phyloP scores from a whole-genome alignment of 2,797 vertebrate genomes.

The Chaetodon trifasciatus region DNA sequence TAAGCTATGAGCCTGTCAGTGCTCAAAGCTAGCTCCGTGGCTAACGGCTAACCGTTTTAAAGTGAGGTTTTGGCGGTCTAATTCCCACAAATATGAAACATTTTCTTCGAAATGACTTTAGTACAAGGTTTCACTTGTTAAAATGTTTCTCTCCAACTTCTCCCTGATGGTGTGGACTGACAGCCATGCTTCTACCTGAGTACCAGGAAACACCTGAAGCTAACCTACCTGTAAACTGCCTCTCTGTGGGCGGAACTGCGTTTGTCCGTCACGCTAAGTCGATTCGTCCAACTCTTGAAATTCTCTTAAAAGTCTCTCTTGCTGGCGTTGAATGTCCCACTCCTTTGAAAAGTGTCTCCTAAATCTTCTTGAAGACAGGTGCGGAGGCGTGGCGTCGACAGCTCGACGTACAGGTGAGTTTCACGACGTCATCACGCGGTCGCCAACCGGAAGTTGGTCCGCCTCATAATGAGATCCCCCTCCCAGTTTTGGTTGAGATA shows the following conservation, averaged over 20 bases:
- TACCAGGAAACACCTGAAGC: neutral
- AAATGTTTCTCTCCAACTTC: neutral
- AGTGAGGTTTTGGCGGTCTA: no score
- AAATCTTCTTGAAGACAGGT: constrained; percentile 58
- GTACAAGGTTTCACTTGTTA: neutral
- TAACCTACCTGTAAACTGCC: constrained; percentile 55
- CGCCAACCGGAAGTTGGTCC: constrained; percentile 22
- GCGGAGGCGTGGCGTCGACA: constrained; percentile 50
- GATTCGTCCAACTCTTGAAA: neutral
- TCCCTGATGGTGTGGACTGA: neutral
- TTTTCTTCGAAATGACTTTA: neutral
- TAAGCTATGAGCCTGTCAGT: neutral
- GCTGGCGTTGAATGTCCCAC: neutral
- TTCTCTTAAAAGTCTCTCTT: neutral
- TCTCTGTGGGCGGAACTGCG: neutral
- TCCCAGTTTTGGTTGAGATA: constrained; percentile 13
- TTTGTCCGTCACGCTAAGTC: rapidly evolving
- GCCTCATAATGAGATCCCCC: neutral
- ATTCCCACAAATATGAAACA: rapidly evolving
- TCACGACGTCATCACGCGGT: constrained; percentile 71
- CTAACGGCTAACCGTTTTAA: neutral
- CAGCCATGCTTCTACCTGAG: constrained; percentile 3
- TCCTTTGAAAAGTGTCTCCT: constrained; percentile 10
- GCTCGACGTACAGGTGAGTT: constrained; percentile 65
- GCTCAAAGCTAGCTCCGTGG: constrained; percentile 1